Evolutionary conservation across 64 coral and sea anemone genomes (phyloP).

Genomic region (Montipora cactus): DNA sequence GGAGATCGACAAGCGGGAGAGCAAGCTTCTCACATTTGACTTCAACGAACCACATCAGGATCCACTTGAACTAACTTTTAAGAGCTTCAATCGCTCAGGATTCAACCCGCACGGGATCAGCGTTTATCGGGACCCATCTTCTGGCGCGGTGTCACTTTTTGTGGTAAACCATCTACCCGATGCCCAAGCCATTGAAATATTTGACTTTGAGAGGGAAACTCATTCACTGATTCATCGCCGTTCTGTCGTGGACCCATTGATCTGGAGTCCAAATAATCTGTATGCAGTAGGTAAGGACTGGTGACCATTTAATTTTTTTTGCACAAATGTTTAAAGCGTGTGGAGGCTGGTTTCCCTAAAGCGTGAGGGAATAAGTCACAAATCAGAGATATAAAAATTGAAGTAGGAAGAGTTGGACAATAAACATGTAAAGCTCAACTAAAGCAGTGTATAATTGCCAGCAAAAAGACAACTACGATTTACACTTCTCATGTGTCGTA

Average conservation of each 20-base stretch:
- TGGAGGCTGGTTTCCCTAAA: too few relatives aligned
- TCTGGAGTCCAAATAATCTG: conserved; percentile 69
- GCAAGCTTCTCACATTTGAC: conserved; percentile 65
- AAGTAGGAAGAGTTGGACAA: too few relatives aligned
- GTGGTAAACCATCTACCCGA: conserved; percentile 74
- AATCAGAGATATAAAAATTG: too few relatives aligned
- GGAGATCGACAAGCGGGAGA: conserved; percentile 47
- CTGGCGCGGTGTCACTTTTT: conserved; percentile 68
- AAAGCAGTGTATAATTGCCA: too few relatives aligned
- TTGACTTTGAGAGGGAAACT: conserved; percentile 71
- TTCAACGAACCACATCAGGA: conserved; percentile 42
- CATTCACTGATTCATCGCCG: conserved; percentile 53
- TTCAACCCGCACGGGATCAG: conserved; percentile 87
- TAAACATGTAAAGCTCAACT: too few relatives aligned
- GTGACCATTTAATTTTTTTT: background rate
- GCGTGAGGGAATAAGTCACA: too few relatives aligned
- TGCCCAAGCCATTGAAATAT: conserved; percentile 75
- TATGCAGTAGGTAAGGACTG: conserved; percentile 56
- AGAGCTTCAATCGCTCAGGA: conserved; percentile 69
- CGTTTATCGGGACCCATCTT: conserved; percentile 57
- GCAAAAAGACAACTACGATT: too few relatives aligned
- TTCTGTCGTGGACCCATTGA: conserved; percentile 58
- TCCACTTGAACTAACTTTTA: conserved; percentile 53
- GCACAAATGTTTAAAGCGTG: too few relatives aligned
- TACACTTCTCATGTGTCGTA: too few relatives aligned